Conservation (phyloP, 2,888 invertebrate genomes). For the Epinotia ramella region DNA sequence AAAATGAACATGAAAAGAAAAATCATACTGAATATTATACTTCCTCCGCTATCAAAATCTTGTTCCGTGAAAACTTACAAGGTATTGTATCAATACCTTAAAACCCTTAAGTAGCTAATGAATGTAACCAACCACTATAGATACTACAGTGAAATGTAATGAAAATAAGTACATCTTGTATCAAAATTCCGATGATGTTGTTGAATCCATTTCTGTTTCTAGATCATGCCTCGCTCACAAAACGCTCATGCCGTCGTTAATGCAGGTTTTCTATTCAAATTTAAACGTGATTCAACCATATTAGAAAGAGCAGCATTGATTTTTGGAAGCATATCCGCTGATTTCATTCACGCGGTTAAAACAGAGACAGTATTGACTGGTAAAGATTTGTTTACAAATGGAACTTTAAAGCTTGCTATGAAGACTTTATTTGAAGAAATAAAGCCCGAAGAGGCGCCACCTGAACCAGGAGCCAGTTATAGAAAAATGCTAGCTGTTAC, state of each 20-base stretch:
- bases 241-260: conserved; percentile 91
- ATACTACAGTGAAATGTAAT: too few relatives aligned
- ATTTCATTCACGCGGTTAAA: conserved; percentile 73
- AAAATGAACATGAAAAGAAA: conserved; percentile 72
- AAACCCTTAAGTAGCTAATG: not conserved
- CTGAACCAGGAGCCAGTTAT: conserved; percentile 85
- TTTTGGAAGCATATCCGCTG: conserved; percentile 83
- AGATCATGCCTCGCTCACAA: conserved; percentile 90
- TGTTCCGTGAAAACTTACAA: conserved; percentile 86
- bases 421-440: conserved; percentile 61
- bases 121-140: not conserved
- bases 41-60: conserved; percentile 80
- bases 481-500: conserved; percentile 85
- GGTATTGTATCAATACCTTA: conserved; percentile 66
- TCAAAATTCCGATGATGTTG: not conserved
- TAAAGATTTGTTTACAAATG: conserved; percentile 68
- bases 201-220: conserved; percentile 47
- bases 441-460: conserved; percentile 70
- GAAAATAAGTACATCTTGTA: not conserved
- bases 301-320: conserved; percentile 77
- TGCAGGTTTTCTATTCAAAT: conserved; percentile 87
- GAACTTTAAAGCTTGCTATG: conserved; percentile 69
- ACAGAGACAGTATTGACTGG: conserved; percentile 81
- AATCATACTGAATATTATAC: conserved; percentile 82
- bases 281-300: conserved; percentile 49